Percentiles rank a stretch among this genome's conserved stretches.
These are phyloP conservation scores for Hofmannophila pseudospretella DNA, from an alignment of 2,888 invertebrate genomes.

Conservation along the genomic window DNA sequence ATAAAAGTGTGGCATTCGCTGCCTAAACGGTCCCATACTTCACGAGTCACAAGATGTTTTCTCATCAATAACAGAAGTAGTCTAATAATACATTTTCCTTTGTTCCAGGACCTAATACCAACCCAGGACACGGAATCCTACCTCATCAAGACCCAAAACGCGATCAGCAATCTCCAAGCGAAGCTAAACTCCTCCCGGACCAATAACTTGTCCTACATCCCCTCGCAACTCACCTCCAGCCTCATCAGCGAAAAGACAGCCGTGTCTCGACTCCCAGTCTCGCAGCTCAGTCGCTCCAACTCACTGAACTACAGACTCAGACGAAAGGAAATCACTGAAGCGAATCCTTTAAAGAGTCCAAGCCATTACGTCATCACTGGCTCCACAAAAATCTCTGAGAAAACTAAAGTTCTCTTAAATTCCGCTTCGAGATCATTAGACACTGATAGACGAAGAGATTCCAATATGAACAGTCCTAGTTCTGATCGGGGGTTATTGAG, in stretches of 20 bases:
- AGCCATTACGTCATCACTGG: conserved; percentile 70
- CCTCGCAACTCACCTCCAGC: conserved; percentile 59
- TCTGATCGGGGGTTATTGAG: conserved; percentile 53
- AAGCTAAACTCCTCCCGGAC: conserved; percentile 65
- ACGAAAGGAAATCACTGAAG: conserved; percentile 52
- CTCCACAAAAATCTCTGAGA: conserved; percentile 53
- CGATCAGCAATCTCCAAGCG: conserved; percentile 79
- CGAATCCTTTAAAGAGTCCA: conserved; percentile 65
- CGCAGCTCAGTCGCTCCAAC: conserved; percentile 67
- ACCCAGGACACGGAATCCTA: conserved; percentile 75
- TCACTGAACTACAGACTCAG: conserved; percentile 68
- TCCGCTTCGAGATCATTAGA: conserved; percentile 62
- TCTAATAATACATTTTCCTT: no score
- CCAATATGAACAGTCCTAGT: conserved; percentile 66
- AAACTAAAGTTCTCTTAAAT: conserved; percentile 50
- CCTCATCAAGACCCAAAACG: conserved; percentile 78
- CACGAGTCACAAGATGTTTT: no score
- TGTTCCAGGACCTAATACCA: conserved; percentile 71
- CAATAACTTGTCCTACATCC: conserved; percentile 45
- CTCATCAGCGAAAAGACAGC: conserved; percentile 67
- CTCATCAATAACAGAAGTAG: no score
- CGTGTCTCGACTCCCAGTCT: conserved; percentile 61
- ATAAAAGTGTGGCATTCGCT: no score
- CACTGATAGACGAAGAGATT: conserved; percentile 41
- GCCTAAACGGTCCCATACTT: no score